Evolutionary conservation across 2,113 vertebrate species (phyloP).

Genomic region (Mustelus asterias): DNA sequence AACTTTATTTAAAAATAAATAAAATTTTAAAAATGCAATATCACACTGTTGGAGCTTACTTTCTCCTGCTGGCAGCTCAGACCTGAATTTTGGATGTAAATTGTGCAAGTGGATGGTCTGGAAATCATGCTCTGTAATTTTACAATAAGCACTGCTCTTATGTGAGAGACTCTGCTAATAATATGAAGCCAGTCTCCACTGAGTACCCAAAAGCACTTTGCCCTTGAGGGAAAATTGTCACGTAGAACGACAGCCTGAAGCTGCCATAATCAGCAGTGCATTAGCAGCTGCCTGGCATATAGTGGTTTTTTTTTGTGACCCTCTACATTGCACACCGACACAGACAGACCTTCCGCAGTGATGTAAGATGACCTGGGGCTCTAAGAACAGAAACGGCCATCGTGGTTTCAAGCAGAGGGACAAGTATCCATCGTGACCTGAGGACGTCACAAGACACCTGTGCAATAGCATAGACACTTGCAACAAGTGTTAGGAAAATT

Average conservation of each 20-base stretch:
- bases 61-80: not conserved
- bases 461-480: not conserved
- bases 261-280: not conserved
- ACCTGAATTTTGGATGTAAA: not conserved
- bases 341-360: not conserved
- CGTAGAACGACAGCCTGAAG: not conserved
- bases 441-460: not conserved
- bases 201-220: not conserved
- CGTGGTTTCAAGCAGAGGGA: not conserved
- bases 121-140: not conserved
- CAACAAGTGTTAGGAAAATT: not conserved
- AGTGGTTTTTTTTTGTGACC: not conserved
- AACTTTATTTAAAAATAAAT: too few relatives aligned
- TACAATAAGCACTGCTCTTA: not conserved
- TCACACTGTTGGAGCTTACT: not conserved
- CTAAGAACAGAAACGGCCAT: too few relatives aligned
- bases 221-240: not conserved
- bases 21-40: not conserved
- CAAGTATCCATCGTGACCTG: not conserved
- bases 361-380: not conserved
- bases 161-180: not conserved
- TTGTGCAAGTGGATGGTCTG: not conserved
- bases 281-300: not conserved
- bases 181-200: not conserved
- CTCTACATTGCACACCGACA: not conserved